Conservation (phyloP, 2,888 invertebrate genomes). For the Allophyes oxyacanthae region DNA sequence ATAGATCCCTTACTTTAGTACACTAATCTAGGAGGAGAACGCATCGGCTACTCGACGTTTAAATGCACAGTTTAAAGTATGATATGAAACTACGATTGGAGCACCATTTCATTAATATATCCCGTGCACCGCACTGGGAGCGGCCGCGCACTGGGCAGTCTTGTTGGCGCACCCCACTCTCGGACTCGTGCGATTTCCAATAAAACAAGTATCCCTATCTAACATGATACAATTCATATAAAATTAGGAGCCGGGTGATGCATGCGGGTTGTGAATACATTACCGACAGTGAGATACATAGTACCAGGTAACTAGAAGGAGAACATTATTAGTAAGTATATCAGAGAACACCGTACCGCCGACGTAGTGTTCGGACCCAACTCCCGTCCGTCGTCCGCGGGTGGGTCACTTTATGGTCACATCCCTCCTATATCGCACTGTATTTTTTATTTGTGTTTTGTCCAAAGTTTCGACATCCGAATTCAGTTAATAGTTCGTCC, state of each 20-base stretch:
- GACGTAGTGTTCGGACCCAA: no score
- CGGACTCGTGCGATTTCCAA: slow-evolving; percentile 13
- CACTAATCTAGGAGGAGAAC: slow-evolving; percentile 79
- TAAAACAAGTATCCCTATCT: slow-evolving; percentile 25
- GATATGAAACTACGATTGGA: slow-evolving; percentile 87
- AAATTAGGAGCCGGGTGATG: slow-evolving; percentile 1
- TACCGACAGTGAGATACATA: neutral
- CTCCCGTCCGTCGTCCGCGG: no score
- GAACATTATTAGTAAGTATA: no score
- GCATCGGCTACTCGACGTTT: slow-evolving; percentile 65
- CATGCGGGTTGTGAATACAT: neutral
- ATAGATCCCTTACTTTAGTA: slow-evolving; percentile 76
- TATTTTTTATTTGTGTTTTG: no score
- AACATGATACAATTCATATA: slow-evolving; percentile 18
- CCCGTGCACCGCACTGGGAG: slow-evolving; percentile 27
- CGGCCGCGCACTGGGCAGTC: slow-evolving; percentile 13
- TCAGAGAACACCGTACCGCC: no score
- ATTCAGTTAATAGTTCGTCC: no score
- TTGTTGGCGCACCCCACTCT: neutral
- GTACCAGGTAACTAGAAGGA: no score
- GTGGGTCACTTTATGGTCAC: no score
- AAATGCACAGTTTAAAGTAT: slow-evolving; percentile 84
- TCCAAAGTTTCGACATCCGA: no score
- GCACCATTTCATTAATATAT: slow-evolving; percentile 78
- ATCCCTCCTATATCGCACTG: no score